These are phyloP conservation scores for Rhizomys pruinosus DNA, from an alignment of 2,113 vertebrate species.

Conservation along the genomic window DNA sequence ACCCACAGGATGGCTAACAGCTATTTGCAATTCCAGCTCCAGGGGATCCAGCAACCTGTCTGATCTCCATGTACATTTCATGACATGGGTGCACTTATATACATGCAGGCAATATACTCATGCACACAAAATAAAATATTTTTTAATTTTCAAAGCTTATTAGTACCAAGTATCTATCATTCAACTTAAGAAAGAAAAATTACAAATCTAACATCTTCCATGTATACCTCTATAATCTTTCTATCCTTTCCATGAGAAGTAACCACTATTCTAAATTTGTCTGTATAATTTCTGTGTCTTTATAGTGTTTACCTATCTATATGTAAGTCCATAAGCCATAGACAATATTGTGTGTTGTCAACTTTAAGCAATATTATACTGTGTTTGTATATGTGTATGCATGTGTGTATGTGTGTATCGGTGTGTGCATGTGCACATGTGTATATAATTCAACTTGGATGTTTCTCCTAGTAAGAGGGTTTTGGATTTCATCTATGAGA, in stretches of 20 bases:
- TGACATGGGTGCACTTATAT: too few relatives aligned
- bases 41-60: too few relatives aligned
- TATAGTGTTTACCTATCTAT: not conserved
- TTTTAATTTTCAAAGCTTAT: not conserved
- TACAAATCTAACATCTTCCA: not conserved
- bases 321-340: not conserved
- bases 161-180: not conserved
- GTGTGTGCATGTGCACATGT: not conserved
- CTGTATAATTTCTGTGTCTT: not conserved
- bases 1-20: too few relatives aligned
- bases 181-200: constrained; percentile 38
- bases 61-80: too few relatives aligned
- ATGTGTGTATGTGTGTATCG: too few relatives aligned
- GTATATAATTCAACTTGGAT: not conserved
- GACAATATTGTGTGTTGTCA: constrained; percentile 34
- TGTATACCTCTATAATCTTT: not conserved
- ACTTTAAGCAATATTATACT: not conserved
- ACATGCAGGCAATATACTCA: too few relatives aligned
- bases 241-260: constrained; percentile 24
- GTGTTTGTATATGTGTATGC: not conserved
- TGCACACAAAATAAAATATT: too few relatives aligned
- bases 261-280: constrained; percentile 24
- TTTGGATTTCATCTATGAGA: constrained; percentile 31
- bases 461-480: not conserved
- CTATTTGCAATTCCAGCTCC: too few relatives aligned